Conservation (phyloP, 2,113 vertebrate genomes). For the Plecturocebus donacophilus region DNA sequence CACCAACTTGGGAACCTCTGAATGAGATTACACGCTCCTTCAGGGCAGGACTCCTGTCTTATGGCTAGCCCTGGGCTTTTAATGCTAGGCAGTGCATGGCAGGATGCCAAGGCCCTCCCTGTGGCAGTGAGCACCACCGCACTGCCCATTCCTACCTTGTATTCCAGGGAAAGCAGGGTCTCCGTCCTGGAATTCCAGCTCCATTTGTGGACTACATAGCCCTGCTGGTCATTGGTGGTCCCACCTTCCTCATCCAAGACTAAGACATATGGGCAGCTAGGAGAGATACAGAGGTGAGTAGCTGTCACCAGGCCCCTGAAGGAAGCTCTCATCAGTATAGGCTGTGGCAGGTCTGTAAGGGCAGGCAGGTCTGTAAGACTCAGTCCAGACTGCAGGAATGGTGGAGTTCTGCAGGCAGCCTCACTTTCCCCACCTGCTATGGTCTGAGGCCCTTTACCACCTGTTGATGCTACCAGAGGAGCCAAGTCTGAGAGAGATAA, state of each 20-base stretch:
- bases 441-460: not conserved
- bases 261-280: slow-evolving; percentile 73
- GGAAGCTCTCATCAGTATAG: not conserved
- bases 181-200: slow-evolving; percentile 76
- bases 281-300: not conserved
- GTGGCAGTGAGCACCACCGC: not conserved
- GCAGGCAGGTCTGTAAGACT: not conserved
- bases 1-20: too few relatives aligned
- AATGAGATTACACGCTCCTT: not conserved
- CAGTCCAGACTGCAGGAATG: not conserved
- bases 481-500: not conserved
- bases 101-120: not conserved
- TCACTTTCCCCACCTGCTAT: not conserved
- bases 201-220: slow-evolving; percentile 76
- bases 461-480: not conserved
- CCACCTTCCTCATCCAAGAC: slow-evolving; percentile 78
- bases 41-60: not conserved
- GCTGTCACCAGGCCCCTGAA: not conserved
- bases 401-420: not conserved
- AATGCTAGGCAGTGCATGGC: not conserved
- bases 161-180: slow-evolving; percentile 75
- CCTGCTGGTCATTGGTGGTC: slow-evolving; percentile 66
- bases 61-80: not conserved
- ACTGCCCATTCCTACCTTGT: slow-evolving; percentile 71
- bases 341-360: not conserved